These are phyloP conservation scores for Papilio dardanus DNA, from an alignment of 1,140 invertebrate genomes.

Conservation along the genomic window DNA sequence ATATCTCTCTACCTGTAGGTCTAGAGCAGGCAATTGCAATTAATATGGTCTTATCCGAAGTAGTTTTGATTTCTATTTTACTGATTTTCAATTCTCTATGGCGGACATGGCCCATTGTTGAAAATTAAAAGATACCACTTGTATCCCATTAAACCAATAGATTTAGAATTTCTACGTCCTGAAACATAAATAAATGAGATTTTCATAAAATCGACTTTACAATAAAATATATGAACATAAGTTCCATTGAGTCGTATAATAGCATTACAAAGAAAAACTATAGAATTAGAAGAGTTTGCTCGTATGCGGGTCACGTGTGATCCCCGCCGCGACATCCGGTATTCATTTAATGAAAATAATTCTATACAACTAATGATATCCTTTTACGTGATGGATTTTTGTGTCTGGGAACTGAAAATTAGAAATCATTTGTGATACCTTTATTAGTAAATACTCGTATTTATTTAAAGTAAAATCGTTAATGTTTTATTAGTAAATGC, in stretches of 20 bases:
- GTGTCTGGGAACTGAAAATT: conserved; percentile 26
- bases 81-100: too few species aligned
- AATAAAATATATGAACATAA: neutral
- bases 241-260: neutral
- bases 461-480: neutral
- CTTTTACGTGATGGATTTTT: conserved; percentile 56
- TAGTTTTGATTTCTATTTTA: too few species aligned
- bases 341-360: conserved; percentile 66
- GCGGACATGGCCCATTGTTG: too few species aligned
- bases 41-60: too few species aligned
- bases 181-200: too few species aligned
- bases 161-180: too few species aligned
- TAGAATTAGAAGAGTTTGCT: neutral
- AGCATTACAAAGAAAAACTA: conserved; percentile 19
- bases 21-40: too few species aligned
- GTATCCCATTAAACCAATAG: too few species aligned
- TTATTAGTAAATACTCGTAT: neutral
- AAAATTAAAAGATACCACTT: too few species aligned
- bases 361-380: conserved; percentile 49
- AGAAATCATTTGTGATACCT: conserved; percentile 8
- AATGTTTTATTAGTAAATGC: neutral
- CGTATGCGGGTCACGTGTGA: conserved; percentile 38
- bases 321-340: conserved; percentile 33
- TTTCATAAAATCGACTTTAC: too few species aligned
- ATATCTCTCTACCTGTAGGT: too few species aligned